Conservation (phyloP, 2,113 vertebrate species). For the Saccopteryx bilineata region DNA sequence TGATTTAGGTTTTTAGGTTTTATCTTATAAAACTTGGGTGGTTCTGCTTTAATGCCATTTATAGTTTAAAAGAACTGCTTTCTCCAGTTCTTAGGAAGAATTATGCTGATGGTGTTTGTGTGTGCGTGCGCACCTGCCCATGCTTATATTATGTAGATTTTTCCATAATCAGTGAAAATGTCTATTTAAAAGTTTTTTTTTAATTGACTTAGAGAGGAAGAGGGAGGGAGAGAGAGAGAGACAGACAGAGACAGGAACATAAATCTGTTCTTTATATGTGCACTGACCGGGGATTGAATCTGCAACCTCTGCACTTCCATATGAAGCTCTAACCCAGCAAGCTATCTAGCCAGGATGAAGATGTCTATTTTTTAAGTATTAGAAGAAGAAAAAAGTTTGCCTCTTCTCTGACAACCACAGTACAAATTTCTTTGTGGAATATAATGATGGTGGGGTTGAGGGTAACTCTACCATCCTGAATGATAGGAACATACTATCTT, state of each 20-base stretch:
- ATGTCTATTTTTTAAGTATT: background rate
- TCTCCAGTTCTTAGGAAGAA: background rate
- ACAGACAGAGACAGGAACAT: too few relatives aligned
- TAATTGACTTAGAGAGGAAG: too few relatives aligned
- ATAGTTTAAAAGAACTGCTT: background rate
- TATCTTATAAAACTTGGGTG: slow-evolving; percentile 14
- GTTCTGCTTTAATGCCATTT: slow-evolving; percentile 18
- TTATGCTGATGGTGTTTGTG: background rate
- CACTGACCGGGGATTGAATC: too few relatives aligned
- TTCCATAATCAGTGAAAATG: slow-evolving; percentile 18
- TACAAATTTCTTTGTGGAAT: background rate
- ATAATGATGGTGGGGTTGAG: background rate
- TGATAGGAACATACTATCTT: background rate
- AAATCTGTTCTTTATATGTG: too few relatives aligned
- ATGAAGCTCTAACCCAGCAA: too few relatives aligned
- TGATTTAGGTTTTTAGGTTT: slow-evolving; percentile 51
- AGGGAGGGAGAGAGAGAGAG: too few relatives aligned
- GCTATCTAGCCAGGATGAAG: background rate
- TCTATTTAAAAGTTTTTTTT: background rate
- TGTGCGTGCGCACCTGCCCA: too few relatives aligned
- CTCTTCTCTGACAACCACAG: background rate
- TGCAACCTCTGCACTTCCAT: too few relatives aligned
- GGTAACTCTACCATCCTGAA: background rate
- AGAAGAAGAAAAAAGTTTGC: background rate
- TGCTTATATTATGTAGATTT: slow-evolving; percentile 36